These are phyloP conservation scores for Sebastiscus tertius DNA, from an alignment of 2,797 vertebrate species.

Conservation along the genomic window DNA sequence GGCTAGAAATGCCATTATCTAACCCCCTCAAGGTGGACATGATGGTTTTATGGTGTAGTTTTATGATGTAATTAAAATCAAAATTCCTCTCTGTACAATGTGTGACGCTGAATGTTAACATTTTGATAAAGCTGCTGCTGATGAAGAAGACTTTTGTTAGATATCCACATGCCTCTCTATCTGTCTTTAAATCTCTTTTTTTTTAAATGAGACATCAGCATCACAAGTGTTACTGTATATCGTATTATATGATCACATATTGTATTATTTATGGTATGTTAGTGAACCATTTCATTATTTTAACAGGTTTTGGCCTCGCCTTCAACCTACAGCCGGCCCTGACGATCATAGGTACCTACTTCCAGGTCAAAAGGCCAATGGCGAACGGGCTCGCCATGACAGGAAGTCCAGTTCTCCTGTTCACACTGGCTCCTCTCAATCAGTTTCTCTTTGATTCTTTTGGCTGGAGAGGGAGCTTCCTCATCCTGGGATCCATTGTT, in stretches of 20 bases:
- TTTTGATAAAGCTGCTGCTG: not conserved
- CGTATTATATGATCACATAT: not conserved
- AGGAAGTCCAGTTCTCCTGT: conserved; percentile 85
- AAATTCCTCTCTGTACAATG: not conserved
- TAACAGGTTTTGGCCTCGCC: conserved; percentile 85
- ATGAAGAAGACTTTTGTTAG: not conserved
- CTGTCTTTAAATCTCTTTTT: not conserved
- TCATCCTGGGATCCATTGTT: conserved; percentile 83
- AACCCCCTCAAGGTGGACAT: not conserved
- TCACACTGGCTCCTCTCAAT: conserved; percentile 86
- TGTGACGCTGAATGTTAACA: not conserved
- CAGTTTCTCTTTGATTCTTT: conserved; percentile 86
- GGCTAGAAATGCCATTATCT: not conserved
- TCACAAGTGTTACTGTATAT: not conserved
- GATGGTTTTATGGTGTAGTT: not conserved
- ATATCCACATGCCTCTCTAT: not conserved
- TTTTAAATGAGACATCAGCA: not conserved
- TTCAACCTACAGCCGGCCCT: conserved; percentile 89
- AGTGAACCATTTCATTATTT: not conserved
- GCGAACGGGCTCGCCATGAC: conserved; percentile 87
- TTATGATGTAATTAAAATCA: not conserved
- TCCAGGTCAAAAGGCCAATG: conserved; percentile 83
- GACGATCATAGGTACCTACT: conserved; percentile 88
- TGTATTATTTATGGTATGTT: not conserved
- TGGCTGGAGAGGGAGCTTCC: conserved; percentile 89